phyloP scores from a whole-genome alignment of 2,797 vertebrate genomes.

The Myotis planiceps region DNA sequence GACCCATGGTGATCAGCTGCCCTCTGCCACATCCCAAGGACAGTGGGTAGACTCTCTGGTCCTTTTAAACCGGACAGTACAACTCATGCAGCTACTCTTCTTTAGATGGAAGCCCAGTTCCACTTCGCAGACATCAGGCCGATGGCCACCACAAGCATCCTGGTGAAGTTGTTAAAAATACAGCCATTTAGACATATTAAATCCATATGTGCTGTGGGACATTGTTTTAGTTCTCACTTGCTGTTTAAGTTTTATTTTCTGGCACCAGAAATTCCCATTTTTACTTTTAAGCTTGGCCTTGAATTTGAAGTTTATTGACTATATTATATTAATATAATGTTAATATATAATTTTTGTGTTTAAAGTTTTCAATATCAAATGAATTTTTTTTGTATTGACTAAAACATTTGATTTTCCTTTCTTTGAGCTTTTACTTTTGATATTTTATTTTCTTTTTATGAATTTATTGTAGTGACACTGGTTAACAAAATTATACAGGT shows the following conservation, averaged over 20 bases:
- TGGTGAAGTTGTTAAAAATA: neutral
- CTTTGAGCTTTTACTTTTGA: neutral
- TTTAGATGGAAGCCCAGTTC: neutral
- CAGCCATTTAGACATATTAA: neutral
- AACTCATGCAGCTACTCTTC: neutral
- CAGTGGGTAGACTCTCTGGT: neutral
- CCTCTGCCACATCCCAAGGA: neutral
- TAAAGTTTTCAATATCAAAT: neutral
- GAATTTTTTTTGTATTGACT: neutral
- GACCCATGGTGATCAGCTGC: neutral
- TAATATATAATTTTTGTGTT: neutral
- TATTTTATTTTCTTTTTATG: neutral
- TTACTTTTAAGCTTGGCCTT: neutral
- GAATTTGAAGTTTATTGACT: neutral
- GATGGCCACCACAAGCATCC: neutral
- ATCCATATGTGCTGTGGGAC: neutral
- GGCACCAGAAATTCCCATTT: neutral
- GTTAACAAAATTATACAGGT: neutral
- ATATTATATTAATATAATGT: neutral
- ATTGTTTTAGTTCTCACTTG: neutral
- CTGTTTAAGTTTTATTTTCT: neutral
- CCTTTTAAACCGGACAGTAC: neutral
- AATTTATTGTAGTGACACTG: neutral
- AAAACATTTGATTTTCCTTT: conserved; percentile 13
- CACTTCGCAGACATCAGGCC: neutral